Evolutionary conservation across 1,140 invertebrate genomes (phyloP).

Genomic region (Cydia amplana): DNA sequence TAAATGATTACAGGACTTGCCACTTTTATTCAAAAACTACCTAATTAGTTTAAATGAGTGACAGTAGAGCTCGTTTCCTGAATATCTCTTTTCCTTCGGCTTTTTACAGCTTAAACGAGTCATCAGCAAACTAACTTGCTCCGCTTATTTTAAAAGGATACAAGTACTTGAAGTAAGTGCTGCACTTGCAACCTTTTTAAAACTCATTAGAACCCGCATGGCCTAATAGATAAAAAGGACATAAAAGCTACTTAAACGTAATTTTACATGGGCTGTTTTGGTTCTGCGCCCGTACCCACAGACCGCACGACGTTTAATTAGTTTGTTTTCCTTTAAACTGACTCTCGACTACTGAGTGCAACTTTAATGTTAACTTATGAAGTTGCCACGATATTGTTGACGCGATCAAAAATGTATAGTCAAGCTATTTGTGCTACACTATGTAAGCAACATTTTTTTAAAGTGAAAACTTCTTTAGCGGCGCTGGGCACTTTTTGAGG

Average conservation of each 20-base stretch:
- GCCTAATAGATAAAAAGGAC: background rate
- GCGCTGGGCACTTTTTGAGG: too few species aligned
- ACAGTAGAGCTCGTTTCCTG: background rate
- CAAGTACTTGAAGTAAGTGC: background rate
- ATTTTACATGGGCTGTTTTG: background rate
- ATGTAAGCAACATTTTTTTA: too few species aligned
- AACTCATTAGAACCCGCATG: background rate
- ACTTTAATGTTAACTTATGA: conserved; percentile 6
- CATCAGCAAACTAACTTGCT: background rate
- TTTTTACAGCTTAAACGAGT: background rate
- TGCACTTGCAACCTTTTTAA: background rate
- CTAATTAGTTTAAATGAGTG: background rate
- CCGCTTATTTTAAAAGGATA: background rate
- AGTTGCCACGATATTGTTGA: background rate
- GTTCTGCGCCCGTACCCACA: background rate
- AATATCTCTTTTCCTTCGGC: background rate
- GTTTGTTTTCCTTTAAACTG: conserved; percentile 5
- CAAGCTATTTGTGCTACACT: too few species aligned
- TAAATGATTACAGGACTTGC: background rate
- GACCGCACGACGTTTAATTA: conserved; percentile 3
- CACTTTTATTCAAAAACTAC: background rate
- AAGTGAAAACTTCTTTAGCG: too few species aligned
- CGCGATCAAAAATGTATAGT: too few species aligned
- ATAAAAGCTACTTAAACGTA: background rate
- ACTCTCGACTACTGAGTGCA: background rate